A percentile compares a stretch with the other conserved stretches of the same genome.
Evolutionary conservation across 2,113 vertebrate genomes (phyloP).

Genomic region (Leucosticte australis): DNA sequence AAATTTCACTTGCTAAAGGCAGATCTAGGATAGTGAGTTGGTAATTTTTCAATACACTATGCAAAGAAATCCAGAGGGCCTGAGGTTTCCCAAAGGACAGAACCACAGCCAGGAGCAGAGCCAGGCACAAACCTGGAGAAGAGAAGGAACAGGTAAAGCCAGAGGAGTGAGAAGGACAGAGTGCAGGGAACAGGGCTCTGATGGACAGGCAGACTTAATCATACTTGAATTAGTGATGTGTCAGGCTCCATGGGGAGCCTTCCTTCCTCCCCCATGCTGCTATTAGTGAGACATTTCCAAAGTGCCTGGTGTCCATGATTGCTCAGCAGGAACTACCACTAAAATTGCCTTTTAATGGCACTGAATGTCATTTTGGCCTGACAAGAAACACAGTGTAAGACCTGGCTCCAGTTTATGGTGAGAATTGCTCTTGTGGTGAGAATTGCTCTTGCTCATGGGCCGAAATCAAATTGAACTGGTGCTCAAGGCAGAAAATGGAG

Average conservation of each 20-base stretch:
- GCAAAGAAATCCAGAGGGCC: background rate
- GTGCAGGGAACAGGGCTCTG: background rate
- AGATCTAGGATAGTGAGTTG: background rate
- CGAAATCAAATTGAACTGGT: background rate
- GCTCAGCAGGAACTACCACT: background rate
- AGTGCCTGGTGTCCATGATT: background rate
- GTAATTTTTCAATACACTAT: background rate
- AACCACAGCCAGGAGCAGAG: background rate
- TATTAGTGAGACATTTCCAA: background rate
- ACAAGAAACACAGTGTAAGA: background rate
- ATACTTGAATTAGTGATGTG: background rate
- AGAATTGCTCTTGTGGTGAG: background rate
- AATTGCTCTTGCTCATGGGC: background rate
- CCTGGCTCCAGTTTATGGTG: background rate
- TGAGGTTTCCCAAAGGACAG: background rate
- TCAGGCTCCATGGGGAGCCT: background rate
- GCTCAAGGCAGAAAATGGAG: background rate
- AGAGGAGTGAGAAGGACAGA: background rate
- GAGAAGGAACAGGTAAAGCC: background rate
- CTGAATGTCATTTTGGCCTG: background rate
- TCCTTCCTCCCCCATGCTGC: background rate
- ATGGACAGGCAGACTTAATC: background rate
- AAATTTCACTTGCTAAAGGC: background rate
- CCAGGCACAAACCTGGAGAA: background rate
- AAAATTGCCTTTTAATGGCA: background rate